Base-by-base conservation (phyloP, 2,113 vertebrate genomes). In the Numida meleagris region DNA sequence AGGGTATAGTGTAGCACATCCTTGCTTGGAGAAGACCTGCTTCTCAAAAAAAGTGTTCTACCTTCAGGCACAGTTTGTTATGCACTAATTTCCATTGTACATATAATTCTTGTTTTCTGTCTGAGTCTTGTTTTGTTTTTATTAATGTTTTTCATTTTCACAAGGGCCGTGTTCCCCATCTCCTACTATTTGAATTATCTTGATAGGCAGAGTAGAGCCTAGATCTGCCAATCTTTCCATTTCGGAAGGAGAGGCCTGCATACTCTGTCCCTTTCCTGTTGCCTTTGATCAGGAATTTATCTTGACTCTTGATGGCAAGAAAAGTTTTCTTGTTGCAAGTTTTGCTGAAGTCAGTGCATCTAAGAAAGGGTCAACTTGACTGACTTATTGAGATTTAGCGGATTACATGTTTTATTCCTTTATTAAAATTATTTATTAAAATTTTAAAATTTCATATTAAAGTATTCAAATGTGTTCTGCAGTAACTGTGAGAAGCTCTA, bases 31-130 rank as follows among this genome's bases (percentile, higher is more conserved):
- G 63, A 83, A 86, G 51, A 61, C 57, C 31, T 27, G 40, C n/a
- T 61, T 55, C 17, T 71, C 48, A 62, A 75, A 88, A 88, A 79
- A 25, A 45, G 20, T 40, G 25, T 51, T 59, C 31, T 68, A 1
- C 13, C 18, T 82, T 76, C 43, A 80, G 55, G 24, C 31, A 80
- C 62, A 42, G 40, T 70, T 85, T n/a, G 4, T 3, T 4, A 19
- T 55, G 61, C 12, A 1, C 14, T 70, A 0, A 65, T 76, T 79
- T 62, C 18, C 4, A 8, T 8, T 3, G 1, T 36, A 11, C 4
- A 4, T 25, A 2, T 4, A 45, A 12, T 72, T 18, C 4, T 70
- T 0, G 0, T 33, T 81, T 77, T 68, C 5, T 72, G 8, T 10
- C 8, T 34, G 29, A 67, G 19, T 7, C 25, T 75, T 33, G 7